phyloP scores from a whole-genome alignment of 37 sponge, comb jelly and placozoan species.

The Geodia barretti region DNA sequence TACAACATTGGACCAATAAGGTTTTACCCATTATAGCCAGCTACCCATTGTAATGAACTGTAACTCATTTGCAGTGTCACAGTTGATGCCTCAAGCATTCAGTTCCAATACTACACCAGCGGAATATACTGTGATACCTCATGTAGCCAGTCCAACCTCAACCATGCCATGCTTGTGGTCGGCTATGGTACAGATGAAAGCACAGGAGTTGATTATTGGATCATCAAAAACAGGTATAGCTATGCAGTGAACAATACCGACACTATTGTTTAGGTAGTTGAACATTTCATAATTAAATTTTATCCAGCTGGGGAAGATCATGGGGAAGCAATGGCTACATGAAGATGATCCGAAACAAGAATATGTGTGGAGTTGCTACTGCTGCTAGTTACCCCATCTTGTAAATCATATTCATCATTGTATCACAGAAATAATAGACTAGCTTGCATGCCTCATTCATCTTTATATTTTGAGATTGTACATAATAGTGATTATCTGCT shows the following conservation, averaged over 20 bases:
- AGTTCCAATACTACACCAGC: not conserved
- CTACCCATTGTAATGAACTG: too few species aligned
- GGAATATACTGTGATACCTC: not conserved
- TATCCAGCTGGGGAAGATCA: conserved; percentile 50
- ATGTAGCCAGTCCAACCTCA: not conserved
- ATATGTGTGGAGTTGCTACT: conserved; percentile 75
- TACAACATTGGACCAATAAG: not conserved
- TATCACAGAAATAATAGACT: too few species aligned
- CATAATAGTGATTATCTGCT: too few species aligned
- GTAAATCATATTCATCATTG: not conserved
- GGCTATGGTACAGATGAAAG: not conserved
- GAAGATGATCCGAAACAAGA: conserved; percentile 54
- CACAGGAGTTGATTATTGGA: not conserved
- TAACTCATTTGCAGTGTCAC: not conserved
- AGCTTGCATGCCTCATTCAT: too few species aligned
- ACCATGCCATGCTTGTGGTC: not conserved
- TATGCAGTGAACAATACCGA: not conserved
- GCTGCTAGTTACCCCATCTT: conserved; percentile 49
- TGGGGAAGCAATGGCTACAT: conserved; percentile 80
- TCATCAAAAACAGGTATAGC: not conserved
- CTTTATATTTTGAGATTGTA: too few species aligned
- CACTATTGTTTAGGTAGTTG: not conserved
- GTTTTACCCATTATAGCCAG: too few species aligned
- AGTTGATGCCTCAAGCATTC: not conserved
- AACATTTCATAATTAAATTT: too few species aligned